These are phyloP conservation scores for Ischnus inquisitorius DNA, from an alignment of 2,888 invertebrate genomes.

Conservation along the genomic window DNA sequence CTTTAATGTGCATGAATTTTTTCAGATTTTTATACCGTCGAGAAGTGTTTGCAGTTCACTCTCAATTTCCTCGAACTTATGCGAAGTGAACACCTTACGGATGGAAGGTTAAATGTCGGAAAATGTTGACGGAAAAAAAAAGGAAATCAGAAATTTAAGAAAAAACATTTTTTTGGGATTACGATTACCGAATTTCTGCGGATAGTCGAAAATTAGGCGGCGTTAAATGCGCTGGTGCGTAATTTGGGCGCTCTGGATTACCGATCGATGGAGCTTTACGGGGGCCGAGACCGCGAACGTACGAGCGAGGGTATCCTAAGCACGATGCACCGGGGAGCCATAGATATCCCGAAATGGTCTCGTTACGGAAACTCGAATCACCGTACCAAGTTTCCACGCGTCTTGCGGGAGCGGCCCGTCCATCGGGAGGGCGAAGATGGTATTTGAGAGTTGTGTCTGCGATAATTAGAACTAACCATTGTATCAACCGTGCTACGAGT, in stretches of 20 bases:
- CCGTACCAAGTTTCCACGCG: slow-evolving; percentile 10
- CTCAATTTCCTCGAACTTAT: too few relatives aligned
- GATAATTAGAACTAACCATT: neutral
- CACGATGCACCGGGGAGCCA: slow-evolving; percentile 2
- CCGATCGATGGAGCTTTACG: slow-evolving; percentile 4
- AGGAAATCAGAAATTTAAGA: neutral
- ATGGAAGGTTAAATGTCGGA: too few relatives aligned
- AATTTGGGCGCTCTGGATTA: neutral
- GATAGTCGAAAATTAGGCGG: neutral
- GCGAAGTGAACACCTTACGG: too few relatives aligned
- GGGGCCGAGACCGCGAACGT: neutral
- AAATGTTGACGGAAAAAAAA: neutral
- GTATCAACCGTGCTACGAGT: neutral
- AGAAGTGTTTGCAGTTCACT: too few relatives aligned
- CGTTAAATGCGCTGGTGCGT: neutral
- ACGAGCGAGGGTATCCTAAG: neutral
- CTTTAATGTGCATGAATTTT: too few relatives aligned
- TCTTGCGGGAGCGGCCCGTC: neutral
- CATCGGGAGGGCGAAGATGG: neutral
- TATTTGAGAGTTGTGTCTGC: neutral
- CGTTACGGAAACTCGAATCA: neutral
- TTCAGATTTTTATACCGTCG: too few relatives aligned
- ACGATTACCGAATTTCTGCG: neutral
- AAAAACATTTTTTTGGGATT: too few relatives aligned
- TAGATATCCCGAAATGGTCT: slow-evolving; percentile 18